Conservation (phyloP, 2,888 invertebrate species). For the Phania funesta region DNA sequence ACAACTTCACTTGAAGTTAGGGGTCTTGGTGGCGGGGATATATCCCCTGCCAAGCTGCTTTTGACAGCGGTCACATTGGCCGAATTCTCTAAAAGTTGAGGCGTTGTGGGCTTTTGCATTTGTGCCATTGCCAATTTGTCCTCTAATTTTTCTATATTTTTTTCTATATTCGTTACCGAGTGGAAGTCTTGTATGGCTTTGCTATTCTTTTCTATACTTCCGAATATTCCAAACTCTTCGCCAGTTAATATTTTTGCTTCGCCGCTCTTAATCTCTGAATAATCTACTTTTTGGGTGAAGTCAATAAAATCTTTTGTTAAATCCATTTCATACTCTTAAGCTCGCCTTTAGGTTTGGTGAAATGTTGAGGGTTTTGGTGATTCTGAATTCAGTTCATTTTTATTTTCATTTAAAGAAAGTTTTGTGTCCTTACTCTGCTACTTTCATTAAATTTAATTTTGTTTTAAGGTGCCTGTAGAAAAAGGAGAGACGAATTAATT, state of each 20-base stretch:
- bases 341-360: background rate
- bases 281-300: conserved; percentile 71
- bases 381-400: too few species aligned
- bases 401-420: too few species aligned
- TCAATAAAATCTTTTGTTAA: conserved; percentile 77
- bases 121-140: conserved; percentile 34
- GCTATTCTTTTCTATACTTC: background rate
- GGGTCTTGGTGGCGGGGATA: conserved; percentile 77
- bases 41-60: conserved; percentile 59
- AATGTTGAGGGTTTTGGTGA: background rate
- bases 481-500: too few species aligned
- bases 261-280: conserved; percentile 21
- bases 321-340: conserved; percentile 71
- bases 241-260: conserved; percentile 27
- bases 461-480: too few species aligned
- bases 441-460: too few species aligned
- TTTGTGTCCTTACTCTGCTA: too few species aligned
- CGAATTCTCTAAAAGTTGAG: conserved; percentile 47
- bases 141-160: conserved; percentile 1
- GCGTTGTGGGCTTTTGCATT: conserved; percentile 59
- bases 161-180: background rate
- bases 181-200: background rate
- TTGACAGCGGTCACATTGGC: conserved; percentile 34
- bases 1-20: conserved; percentile 77
- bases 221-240: conserved; percentile 43